Percentiles rank a stretch among this genome's conserved stretches.
phyloP scores from a whole-genome alignment of 2,888 invertebrate species.

The Plagodis pulveraria region DNA sequence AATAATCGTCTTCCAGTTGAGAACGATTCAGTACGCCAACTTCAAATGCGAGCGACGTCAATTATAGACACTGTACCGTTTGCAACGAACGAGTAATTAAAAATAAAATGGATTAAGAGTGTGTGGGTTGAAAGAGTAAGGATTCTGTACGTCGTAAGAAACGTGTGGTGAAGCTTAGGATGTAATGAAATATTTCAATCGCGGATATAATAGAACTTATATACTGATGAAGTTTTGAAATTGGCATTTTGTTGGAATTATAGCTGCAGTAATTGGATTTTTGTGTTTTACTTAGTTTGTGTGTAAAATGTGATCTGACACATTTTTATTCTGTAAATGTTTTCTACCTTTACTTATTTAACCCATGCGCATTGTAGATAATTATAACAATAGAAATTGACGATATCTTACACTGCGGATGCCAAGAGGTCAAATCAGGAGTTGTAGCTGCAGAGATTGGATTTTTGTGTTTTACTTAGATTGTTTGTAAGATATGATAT shows the following conservation, averaged over 20 bases:
- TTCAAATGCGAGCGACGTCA: constrained; percentile 51
- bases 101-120: constrained; percentile 27
- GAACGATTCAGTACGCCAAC: constrained; percentile 35
- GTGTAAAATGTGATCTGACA: no score
- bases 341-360: no score
- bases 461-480: no score
- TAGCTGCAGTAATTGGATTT: not conserved
- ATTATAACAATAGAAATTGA: no score
- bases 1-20: constrained; percentile 49
- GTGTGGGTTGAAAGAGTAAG: constrained; percentile 19
- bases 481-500: no score
- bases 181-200: constrained; percentile 13
- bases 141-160: constrained; percentile 22
- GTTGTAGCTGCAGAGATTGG: not conserved
- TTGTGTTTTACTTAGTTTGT: no score
- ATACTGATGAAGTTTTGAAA: not conserved
- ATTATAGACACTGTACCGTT: constrained; percentile 51
- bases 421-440: no score
- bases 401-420: no score
- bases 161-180: not conserved
- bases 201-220: not conserved
- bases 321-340: no score
- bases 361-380: no score
- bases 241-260: not conserved
- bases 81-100: constrained; percentile 35